phyloP scores from a whole-genome alignment of 1,140 invertebrate genomes.

The Procambarus virginalis region DNA sequence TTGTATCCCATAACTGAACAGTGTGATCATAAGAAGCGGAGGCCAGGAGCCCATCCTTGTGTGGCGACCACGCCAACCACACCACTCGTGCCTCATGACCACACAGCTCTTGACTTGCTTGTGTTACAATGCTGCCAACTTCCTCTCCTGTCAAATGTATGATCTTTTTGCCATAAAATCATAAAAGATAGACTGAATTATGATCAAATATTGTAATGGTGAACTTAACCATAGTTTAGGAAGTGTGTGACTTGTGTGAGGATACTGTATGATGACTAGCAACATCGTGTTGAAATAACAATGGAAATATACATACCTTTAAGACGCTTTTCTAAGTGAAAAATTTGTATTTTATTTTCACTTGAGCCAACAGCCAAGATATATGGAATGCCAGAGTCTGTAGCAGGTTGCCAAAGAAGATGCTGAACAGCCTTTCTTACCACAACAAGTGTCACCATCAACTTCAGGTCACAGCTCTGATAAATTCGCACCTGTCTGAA shows the following conservation, averaged over 20 bases:
- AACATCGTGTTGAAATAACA: too few relatives aligned
- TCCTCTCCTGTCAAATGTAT: not conserved
- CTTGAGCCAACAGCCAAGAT: constrained; percentile 59
- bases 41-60: constrained; percentile 39
- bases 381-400: constrained; percentile 1
- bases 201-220: too few relatives aligned
- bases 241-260: too few relatives aligned
- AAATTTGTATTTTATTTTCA: constrained; percentile 56
- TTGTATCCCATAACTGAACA: constrained; percentile 68
- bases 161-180: not conserved
- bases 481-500: constrained; percentile 44
- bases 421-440: constrained; percentile 66
- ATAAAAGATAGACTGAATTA: too few relatives aligned
- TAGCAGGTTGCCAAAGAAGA: constrained; percentile 60
- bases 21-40: constrained; percentile 68
- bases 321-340: constrained; percentile 31
- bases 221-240: too few relatives aligned
- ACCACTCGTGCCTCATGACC: constrained; percentile 62
- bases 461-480: constrained; percentile 17
- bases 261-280: too few relatives aligned
- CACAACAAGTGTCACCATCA: constrained; percentile 25
- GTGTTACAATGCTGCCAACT: constrained; percentile 20
- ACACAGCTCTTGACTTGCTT: constrained; percentile 49
- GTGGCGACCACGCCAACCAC: constrained; percentile 67
- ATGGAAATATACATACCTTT: constrained; percentile 15